Evolutionary conservation across 2,797 vertebrate species (phyloP), one percentile per base, ranked within the genome.

Genomic region (Ateles fusciceps): DNA sequence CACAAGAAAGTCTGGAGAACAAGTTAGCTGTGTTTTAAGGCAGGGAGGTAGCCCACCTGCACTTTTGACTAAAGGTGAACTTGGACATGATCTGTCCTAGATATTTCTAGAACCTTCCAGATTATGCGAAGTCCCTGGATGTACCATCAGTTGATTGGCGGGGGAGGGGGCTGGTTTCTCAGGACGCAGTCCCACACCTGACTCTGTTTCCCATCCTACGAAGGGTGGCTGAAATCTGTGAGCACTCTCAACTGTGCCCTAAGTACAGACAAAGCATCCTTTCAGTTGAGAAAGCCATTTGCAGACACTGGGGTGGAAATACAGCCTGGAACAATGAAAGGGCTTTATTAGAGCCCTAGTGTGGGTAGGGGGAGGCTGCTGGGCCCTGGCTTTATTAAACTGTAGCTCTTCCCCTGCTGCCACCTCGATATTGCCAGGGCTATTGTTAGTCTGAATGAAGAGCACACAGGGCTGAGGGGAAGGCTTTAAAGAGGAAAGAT

Each of bases 311-410:
- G 86, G 64, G 76, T 91, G 81, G 90, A 81, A 85, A 86, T 28
- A 68, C 72, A 71, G 94, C 79, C 61, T 46, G 83, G 64, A 76
- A 86, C 3, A 2, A 93, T 57, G 84, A 74, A 97, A 97, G 68
- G 92, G 42, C 95, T 96, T 97, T 91, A 95, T 96, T 89, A 84
- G 95, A 96, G 92, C 50, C 80, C 26, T 24, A 6, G 84, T 80
- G 92, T 85, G 59, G 79, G 78, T 50, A 93, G 79, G 1, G 17
- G 21, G 78, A 96, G 92, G 91, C 86, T 1, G 4, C 92, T 3
- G 36, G 90, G 95, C 93, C 79, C 28, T 1, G 0, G 95, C 94
- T 97, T 97, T 96, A 97, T 97, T 95, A 97, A 97, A 95, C 93
- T 12, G 48, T 96, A 92, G 96, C 89, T 97, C 97, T 98, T 96